Base-by-base conservation (phyloP, 2,797 vertebrate species). In the Macrochelys suwanniensis region DNA sequence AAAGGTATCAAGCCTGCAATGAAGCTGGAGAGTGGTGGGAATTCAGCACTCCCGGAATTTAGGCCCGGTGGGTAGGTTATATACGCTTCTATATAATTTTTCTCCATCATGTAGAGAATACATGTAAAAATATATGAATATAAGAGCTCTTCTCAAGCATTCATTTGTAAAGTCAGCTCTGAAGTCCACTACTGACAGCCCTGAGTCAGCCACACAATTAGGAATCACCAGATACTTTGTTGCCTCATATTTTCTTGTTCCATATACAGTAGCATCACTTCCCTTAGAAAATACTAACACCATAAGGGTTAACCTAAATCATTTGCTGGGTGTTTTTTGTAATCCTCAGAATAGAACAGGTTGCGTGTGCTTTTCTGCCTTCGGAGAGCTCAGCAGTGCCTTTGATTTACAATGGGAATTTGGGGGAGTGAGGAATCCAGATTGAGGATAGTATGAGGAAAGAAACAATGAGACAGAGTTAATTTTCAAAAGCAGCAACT, bases 1-100 rank as follows among this genome's bases (percentile, higher is more conserved):
- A 4, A 5, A 2, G 8, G 80, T 12, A 5, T 25, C 11, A 7
- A 2, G 0, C 3, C 12, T n/a, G 2, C 31, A 26, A 42, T 53
- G 23, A 7, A 47, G 45, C 25, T 26, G 13, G 11, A 26, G 42
- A 47, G 6, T 26, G 13, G 25, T 76, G 26, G 25, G 12, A 28
- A 76, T 76, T 28, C 25, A 76, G 45, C 6, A 47, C 42, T 76
- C 28, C 19, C 11, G n/a, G 19, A 76, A 76, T 26, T 28, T 28
- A 28, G 74, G 45, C 45, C 26, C 47, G 25, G 42, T 11, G 21
- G 4, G 37, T 19, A 13, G 12, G 42, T 45, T 76, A 16, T 61
- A 16, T 33, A 23, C 16, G 19, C 12, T 61, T 61, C 13, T 33
- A 61, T 16, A 61, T 33, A 61, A 23, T 23, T 54, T 54, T 54